Evolutionary conservation across 2,797 vertebrate genomes (phyloP).

Genomic region (Gymnoscopelus microlampas): DNA sequence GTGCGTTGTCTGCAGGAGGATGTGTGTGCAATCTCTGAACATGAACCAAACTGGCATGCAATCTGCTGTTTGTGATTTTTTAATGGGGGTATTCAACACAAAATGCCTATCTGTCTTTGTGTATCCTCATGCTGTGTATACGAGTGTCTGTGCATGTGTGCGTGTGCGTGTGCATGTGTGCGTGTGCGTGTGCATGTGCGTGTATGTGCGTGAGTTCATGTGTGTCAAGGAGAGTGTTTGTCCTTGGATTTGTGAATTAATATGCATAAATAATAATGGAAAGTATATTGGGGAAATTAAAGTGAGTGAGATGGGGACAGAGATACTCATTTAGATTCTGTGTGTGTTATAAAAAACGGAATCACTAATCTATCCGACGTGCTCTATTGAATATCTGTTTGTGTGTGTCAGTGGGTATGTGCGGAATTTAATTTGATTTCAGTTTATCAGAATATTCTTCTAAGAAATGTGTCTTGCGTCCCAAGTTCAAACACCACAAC

Average conservation of each 20-base stretch:
- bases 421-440: no score
- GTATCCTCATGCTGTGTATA: constrained; percentile 11
- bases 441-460: no score
- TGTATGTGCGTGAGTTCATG: not conserved
- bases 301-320: constrained; percentile 32
- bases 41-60: not conserved
- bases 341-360: constrained; percentile 6
- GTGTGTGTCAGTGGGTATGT: not conserved
- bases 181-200: constrained; percentile 1
- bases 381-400: not conserved
- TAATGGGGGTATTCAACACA: constrained; percentile 15
- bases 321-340: constrained; percentile 19
- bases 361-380: constrained; percentile 13
- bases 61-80: constrained; percentile 9
- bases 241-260: constrained; percentile 39
- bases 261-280: constrained; percentile 28
- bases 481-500: no score
- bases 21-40: constrained; percentile 17
- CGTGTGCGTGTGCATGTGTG: constrained; percentile 14
- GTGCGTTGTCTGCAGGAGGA: constrained; percentile 7
- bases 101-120: constrained; percentile 2
- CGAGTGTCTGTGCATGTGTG: constrained; percentile 8
- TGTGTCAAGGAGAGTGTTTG: constrained; percentile 20
- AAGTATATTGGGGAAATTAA: constrained; percentile 27
- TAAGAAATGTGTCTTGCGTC: no score